phyloP scores from a whole-genome alignment of 2,113 vertebrate species.

The Tricholaema leucomelas region DNA sequence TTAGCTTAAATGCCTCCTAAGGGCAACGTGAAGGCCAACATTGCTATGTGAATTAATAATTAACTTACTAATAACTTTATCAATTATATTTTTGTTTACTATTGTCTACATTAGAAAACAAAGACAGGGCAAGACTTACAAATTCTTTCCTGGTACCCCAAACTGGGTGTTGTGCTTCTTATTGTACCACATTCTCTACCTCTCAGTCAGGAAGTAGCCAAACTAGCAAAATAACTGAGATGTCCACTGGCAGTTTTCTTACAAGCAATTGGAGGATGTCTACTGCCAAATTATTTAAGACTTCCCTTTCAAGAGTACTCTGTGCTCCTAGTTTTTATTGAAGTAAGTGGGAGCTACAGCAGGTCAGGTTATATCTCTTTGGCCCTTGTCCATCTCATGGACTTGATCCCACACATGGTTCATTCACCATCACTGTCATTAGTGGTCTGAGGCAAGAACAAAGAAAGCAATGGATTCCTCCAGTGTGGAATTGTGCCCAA shows the following conservation, averaged over 20 bases:
- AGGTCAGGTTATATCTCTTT: not conserved
- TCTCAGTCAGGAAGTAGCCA: not conserved
- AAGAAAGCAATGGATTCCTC: not conserved
- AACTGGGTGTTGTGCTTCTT: not conserved
- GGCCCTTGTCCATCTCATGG: not conserved
- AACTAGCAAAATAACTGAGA: not conserved
- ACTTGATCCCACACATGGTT: not conserved
- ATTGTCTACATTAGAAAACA: not conserved
- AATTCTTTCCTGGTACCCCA: not conserved
- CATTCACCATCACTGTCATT: not conserved
- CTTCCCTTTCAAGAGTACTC: not conserved
- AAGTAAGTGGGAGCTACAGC: not conserved
- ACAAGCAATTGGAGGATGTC: not conserved
- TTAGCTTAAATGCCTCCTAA: not conserved
- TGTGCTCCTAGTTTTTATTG: not conserved
- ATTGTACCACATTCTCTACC: not conserved
- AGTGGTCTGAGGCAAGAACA: not conserved
- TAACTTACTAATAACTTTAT: not conserved
- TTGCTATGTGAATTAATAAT: not conserved
- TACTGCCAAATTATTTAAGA: not conserved
- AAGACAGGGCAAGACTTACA: not conserved
- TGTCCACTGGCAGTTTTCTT: not conserved
- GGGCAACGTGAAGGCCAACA: not conserved
- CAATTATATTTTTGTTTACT: conserved; percentile 11
- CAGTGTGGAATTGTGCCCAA: not conserved